These are phyloP conservation scores for Arizona elegans DNA, from an alignment of 2,113 vertebrate genomes.

Conservation along the genomic window DNA sequence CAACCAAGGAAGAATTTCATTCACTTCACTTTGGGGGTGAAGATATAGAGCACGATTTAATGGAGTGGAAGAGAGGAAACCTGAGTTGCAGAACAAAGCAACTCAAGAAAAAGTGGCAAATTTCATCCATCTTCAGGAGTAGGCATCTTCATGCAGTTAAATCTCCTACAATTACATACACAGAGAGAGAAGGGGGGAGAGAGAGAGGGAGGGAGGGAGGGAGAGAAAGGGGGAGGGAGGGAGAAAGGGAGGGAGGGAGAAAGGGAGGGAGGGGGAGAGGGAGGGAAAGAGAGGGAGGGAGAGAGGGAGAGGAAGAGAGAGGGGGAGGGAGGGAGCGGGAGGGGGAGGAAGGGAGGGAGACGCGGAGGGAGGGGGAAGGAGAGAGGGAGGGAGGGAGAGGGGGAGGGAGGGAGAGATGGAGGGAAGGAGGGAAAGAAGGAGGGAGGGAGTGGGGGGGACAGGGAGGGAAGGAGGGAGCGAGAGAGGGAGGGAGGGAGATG, in stretches of 20 bases:
- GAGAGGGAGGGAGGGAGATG: too few species aligned
- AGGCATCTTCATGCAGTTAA: background rate
- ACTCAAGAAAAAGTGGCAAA: background rate
- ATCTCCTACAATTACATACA: background rate
- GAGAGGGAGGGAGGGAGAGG: too few species aligned
- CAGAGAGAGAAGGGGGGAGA: background rate
- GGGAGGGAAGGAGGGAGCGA: background rate
- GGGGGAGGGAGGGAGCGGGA: too few species aligned
- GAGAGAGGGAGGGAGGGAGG: background rate
- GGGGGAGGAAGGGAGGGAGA: too few species aligned
- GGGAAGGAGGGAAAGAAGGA: too few species aligned
- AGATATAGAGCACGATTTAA: background rate
- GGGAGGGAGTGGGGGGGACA: background rate
- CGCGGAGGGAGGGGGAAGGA: too few species aligned
- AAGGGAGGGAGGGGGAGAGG: rapidly evolving
- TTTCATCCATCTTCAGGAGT: background rate
- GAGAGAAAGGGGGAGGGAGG: rapidly evolving
- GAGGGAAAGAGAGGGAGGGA: too few species aligned
- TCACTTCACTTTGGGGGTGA: background rate
- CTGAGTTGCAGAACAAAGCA: background rate
- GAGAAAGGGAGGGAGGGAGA: rapidly evolving
- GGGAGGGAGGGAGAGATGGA: too few species aligned
- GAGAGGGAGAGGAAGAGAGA: too few species aligned
- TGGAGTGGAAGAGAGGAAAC: background rate
- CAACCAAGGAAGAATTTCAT: background rate